Evolutionary conservation across 2,113 vertebrate species (phyloP).

Genomic region (Hassar affinis): DNA sequence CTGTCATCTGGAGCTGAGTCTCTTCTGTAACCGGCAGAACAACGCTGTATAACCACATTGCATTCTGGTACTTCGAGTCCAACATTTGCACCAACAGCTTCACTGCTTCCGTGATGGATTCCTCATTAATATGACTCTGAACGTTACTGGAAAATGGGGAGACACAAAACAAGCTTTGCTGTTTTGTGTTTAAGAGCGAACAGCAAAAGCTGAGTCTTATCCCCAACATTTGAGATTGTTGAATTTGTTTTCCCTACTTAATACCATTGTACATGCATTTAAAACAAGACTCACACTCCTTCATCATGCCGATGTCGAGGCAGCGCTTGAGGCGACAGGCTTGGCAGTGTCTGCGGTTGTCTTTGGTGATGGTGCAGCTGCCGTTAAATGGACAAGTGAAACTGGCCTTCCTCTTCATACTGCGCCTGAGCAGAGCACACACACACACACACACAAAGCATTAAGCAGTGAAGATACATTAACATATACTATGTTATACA

Average conservation of each 20-base stretch:
- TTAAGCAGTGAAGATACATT: too few species aligned
- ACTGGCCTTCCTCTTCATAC: constrained; percentile 67
- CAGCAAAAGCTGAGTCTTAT: background rate
- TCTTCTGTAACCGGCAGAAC: background rate
- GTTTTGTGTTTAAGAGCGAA: background rate
- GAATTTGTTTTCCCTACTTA: background rate
- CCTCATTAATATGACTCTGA: background rate
- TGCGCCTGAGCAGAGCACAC: constrained; percentile 20
- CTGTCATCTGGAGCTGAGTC: background rate
- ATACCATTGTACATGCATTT: background rate
- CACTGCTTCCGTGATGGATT: background rate
- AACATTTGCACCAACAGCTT: background rate
- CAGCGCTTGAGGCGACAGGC: constrained; percentile 94
- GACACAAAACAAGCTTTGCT: background rate
- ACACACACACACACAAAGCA: background rate
- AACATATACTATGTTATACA: background rate
- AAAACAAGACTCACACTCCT: constrained; percentile 83
- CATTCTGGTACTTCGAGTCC: background rate
- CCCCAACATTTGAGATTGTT: background rate
- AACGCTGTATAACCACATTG: background rate
- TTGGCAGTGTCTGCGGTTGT: constrained; percentile 97
- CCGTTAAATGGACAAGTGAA: constrained; percentile 94
- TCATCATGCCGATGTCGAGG: constrained; percentile 98
- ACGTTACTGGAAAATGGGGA: background rate
- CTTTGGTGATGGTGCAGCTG: constrained; percentile 95